Evolutionary conservation across 1,140 invertebrate species (phyloP).

Genomic region (Elysia chlorotica): DNA sequence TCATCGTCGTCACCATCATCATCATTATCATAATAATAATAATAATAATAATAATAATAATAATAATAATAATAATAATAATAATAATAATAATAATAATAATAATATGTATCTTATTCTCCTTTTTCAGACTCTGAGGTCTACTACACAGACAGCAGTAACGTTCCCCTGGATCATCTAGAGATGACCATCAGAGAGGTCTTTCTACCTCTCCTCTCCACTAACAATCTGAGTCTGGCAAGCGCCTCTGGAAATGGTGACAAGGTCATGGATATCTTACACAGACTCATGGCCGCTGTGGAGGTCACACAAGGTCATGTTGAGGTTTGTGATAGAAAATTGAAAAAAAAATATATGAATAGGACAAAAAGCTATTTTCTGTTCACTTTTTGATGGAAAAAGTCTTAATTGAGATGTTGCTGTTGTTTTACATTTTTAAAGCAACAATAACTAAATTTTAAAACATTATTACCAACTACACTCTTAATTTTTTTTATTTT

Average conservation of each 20-base stretch:
- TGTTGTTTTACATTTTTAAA: slow-evolving; percentile 8
- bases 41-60: too few species aligned
- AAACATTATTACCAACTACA: too few species aligned
- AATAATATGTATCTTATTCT: too few species aligned
- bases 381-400: not conserved
- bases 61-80: too few species aligned
- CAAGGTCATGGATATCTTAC: slow-evolving; percentile 61
- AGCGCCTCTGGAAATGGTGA: slow-evolving; percentile 47
- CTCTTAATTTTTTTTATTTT: too few species aligned
- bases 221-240: slow-evolving; percentile 46
- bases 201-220: slow-evolving; percentile 59
- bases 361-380: too few species aligned
- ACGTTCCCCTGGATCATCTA: slow-evolving; percentile 52
- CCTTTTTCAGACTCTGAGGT: slow-evolving; percentile 56
- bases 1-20: too few species aligned
- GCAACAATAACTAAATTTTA: too few species aligned
- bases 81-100: too few species aligned
- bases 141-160: slow-evolving; percentile 55
- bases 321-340: slow-evolving; percentile 38
- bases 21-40: too few species aligned
- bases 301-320: slow-evolving; percentile 58
- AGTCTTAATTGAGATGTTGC: not conserved
- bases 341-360: too few species aligned
- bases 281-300: slow-evolving; percentile 57
- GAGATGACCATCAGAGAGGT: slow-evolving; percentile 58